Evolutionary conservation across 2,797 vertebrate genomes (phyloP).

Genomic region (Ciconia nigra): DNA sequence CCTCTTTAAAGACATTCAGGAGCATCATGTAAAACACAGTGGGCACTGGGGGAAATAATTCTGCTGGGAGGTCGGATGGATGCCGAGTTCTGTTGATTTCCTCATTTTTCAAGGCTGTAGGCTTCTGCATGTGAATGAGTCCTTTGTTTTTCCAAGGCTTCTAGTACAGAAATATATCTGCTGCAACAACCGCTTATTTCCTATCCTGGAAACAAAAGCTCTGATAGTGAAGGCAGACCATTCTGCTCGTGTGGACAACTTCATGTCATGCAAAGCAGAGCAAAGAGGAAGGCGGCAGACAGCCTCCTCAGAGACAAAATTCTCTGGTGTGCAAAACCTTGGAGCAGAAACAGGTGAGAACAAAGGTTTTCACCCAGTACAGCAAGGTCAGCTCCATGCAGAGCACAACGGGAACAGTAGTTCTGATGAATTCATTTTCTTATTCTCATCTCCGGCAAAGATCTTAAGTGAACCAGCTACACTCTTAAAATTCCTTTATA

Average conservation of each 20-base stretch:
- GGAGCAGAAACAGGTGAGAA: not conserved
- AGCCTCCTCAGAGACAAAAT: not conserved
- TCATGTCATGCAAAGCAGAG: not conserved
- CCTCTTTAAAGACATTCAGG: conserved; percentile 17
- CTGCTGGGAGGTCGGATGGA: not conserved
- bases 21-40: conserved; percentile 21
- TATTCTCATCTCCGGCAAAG: not conserved
- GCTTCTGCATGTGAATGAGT: conserved; percentile 29
- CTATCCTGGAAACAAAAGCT: conserved; percentile 1
- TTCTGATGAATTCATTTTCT: not conserved
- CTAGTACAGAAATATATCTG: conserved; percentile 33
- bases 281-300: not conserved
- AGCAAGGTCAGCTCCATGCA: not conserved
- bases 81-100: conserved; percentile 18
- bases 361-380: not conserved
- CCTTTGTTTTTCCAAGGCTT: conserved; percentile 35
- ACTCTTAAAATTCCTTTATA: not conserved
- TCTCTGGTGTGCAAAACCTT: not conserved
- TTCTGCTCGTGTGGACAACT: not conserved
- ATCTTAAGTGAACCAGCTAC: not conserved
- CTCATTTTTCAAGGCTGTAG: conserved; percentile 49
- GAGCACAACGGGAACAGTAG: not conserved
- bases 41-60: conserved; percentile 15
- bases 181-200: not conserved
- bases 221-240: not conserved